These are phyloP conservation scores for Chamaea fasciata DNA, from an alignment of 2,113 vertebrate species.

Conservation along the genomic window DNA sequence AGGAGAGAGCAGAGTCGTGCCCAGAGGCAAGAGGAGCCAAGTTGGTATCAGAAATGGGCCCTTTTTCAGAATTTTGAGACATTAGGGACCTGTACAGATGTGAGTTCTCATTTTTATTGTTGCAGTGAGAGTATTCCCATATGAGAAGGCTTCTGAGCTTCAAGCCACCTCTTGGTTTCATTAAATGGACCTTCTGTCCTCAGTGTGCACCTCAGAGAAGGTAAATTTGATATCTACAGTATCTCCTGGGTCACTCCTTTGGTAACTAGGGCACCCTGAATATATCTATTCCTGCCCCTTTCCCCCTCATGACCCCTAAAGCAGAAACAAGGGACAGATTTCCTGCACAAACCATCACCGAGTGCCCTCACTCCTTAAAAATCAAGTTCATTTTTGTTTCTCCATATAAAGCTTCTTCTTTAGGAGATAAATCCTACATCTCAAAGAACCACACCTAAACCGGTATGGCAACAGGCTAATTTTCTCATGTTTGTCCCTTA, in stretches of 20 bases:
- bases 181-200: background rate
- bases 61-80: background rate
- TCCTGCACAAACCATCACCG: background rate
- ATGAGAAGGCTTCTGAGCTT: background rate
- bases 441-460: background rate
- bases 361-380: background rate
- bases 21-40: fast-evolving
- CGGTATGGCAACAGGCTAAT: background rate
- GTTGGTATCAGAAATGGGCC: background rate
- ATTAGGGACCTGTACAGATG: background rate
- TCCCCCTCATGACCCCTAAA: background rate
- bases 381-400: background rate
- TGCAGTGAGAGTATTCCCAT: background rate
- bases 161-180: background rate
- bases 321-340: background rate
- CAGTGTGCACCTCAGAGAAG: background rate
- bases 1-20: fast-evolving
- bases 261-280: background rate
- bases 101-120: background rate
- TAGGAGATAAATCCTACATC: background rate
- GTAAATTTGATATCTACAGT: background rate
- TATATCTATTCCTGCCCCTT: background rate
- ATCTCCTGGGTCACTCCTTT: background rate
- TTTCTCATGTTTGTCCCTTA: background rate
- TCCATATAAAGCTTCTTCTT: background rate